Base-by-base conservation (phyloP, 2,113 vertebrate genomes). In the Vimba vimba region DNA sequence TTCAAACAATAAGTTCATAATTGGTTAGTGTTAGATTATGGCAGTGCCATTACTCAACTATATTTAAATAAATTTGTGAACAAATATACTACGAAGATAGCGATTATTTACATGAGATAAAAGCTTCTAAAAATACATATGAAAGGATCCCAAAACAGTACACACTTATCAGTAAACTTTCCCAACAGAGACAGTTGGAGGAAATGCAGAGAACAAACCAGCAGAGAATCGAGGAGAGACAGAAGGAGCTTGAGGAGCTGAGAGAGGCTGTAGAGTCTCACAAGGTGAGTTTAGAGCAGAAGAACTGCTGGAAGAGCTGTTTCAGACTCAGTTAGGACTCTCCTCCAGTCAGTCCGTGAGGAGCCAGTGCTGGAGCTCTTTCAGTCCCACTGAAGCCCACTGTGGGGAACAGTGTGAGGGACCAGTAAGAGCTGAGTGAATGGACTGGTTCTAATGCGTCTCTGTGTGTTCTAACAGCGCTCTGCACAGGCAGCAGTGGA, bases 401-500 rank as follows among this genome's bases (percentile, higher is more conserved):
- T 78, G 52, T 59, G 66, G 66, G 7, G 17, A 75, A 50, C 43
- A 75, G 59, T 62, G 59, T 62, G 59, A 60, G 59, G 6, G 55
- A 57, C 55, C 55, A 45, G 33, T 68, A 17, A 62, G 27, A 76
- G 57, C 47, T 12, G 23, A 52, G n/a, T 0, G 50, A 47, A 47
- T 75, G 30, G 30, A 47, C 45, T 3, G 25, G 15, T 43, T 30
- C 33, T 55, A 27, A 33, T 60, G 36, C 15, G 43, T 66, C 30
- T 82, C 60, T 79, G 55, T 82, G 12, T 86, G 19, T 64, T n/a
- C 27, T 80, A 50, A 69, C 82, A 90, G 89, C 27, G 9, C 11
- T 80, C 80, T 69, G 83, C 83, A 60, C 87, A 87, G 80, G 21
- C 60, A 52, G 80, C 79, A 43, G 71, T 88, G 73, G 47, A 84